Evolutionary conservation across 2,797 vertebrate species (phyloP).

Genomic region (Betta splendens): DNA sequence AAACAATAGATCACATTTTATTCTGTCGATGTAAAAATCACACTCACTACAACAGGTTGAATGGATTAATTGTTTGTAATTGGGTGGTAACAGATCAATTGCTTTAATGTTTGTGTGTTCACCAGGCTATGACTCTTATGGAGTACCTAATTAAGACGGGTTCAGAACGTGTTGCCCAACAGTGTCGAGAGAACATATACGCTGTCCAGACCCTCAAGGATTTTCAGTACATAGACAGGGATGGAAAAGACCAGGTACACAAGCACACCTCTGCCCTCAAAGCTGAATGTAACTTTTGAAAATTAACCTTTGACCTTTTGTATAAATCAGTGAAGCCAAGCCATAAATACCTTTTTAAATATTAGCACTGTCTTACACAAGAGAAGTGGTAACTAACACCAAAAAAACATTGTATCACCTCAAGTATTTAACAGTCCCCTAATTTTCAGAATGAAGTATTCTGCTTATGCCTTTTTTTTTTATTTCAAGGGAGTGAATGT

Average conservation of each 20-base stretch:
- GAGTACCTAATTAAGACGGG: slow-evolving; percentile 95
- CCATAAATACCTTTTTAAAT: slow-evolving; percentile 20
- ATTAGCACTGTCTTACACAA: too few species aligned
- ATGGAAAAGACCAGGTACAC: slow-evolving; percentile 91
- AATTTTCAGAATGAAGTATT: neutral
- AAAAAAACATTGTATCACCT: too few species aligned
- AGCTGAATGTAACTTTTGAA: slow-evolving; percentile 20
- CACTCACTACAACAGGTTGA: neutral
- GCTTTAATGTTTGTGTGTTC: slow-evolving; percentile 3
- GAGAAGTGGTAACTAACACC: too few species aligned
- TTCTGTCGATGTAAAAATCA: neutral
- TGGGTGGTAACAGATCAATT: neutral
- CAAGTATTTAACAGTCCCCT: neutral
- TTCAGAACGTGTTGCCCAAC: slow-evolving; percentile 93
- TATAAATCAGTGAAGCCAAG: slow-evolving; percentile 38
- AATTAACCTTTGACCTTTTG: slow-evolving; percentile 34
- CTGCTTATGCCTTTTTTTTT: neutral
- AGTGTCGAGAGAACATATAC: slow-evolving; percentile 95
- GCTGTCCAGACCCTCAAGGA: slow-evolving; percentile 94
- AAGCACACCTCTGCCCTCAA: slow-evolving; percentile 28
- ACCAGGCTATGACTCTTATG: slow-evolving; percentile 95
- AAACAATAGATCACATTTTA: neutral
- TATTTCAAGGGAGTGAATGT: slow-evolving; percentile 87
- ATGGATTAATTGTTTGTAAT: too few species aligned
- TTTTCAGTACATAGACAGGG: slow-evolving; percentile 93